Evolutionary conservation across 2,113 vertebrate genomes (phyloP).

Genomic region (Thomomys bottae): DNA sequence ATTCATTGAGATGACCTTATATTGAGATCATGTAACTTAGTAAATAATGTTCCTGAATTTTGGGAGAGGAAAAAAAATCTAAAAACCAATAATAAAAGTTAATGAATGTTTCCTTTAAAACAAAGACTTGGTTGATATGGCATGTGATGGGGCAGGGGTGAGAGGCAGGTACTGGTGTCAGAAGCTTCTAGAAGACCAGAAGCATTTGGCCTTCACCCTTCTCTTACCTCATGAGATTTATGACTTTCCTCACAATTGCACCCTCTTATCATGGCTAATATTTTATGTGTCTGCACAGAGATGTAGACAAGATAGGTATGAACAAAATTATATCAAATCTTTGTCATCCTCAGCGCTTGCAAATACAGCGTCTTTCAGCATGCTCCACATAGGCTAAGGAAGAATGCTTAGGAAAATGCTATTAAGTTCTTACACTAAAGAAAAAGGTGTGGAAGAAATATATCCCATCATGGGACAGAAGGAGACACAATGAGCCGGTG

Average conservation of each 20-base stretch:
- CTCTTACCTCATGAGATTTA: slow-evolving; percentile 64
- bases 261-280: slow-evolving; percentile 20
- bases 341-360: slow-evolving; percentile 46
- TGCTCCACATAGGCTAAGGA: slow-evolving; percentile 17
- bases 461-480: neutral
- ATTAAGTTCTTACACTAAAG: neutral
- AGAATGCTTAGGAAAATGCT: slow-evolving; percentile 54
- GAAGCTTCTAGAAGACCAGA: slow-evolving; percentile 41
- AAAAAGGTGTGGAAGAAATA: neutral
- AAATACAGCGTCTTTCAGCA: slow-evolving; percentile 55
- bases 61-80: neutral
- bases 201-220: slow-evolving; percentile 56
- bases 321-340: slow-evolving; percentile 59
- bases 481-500: neutral
- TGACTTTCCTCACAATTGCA: slow-evolving; percentile 46
- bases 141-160: neutral
- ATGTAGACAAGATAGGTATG: slow-evolving; percentile 56
- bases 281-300: slow-evolving; percentile 58
- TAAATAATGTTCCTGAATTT: slow-evolving; percentile 38
- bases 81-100: slow-evolving; percentile 44
- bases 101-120: slow-evolving; percentile 6
- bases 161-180: neutral
- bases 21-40: neutral
- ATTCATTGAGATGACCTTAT: slow-evolving; percentile 18
- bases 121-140: neutral